Evolutionary conservation across 2,888 invertebrate species (phyloP), one percentile per base, ranked within the genome.

Genomic region (Pristionchus entomophagus): DNA sequence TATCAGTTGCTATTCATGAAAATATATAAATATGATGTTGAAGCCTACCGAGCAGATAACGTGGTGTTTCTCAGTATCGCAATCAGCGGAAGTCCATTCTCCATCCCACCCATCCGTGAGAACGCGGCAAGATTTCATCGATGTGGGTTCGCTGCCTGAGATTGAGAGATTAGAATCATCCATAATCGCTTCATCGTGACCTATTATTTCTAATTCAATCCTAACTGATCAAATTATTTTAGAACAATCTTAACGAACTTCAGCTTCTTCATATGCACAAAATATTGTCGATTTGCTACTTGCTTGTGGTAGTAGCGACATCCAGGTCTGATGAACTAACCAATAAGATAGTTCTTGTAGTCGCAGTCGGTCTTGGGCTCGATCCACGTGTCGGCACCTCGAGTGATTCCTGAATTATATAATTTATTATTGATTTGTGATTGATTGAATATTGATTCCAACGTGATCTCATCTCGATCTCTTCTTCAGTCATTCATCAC

Each of bases 91-190:
- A n/a, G 49, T 45, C 85, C 85, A 85, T 26, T 85, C 35, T 29
- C 85, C 85, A 38, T 85, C 77, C 85, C 85, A 85, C 35, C 56
- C 85, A 8, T 85, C 77, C 29, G 85, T 85, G 41, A 85, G 38
- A 10, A 85, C 56, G 5, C 85, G 85, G 32, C 85, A 85, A 29
- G 10, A 10, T 77, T 85, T 85, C n/a, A 73, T 12, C 0, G 85
- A 32, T 14, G 73, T 19, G 29, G 85, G 85, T 56, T 73, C 77
- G n/a, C 77, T 38, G 17, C 77, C 85, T 85, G 38, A 2, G 35
- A n/a, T n/a, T n/a, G n/a, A n/a, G n/a, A n/a, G n/a, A n/a, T n/a
- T n/a, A n/a, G n/a, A n/a, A n/a, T n/a, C n/a, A n/a, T n/a, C n/a
- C n/a, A n/a, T n/a, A n/a, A n/a, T n/a, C n/a, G n/a, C 14, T 8